Percentiles rank a stretch among this genome's conserved stretches.
Conservation (phyloP, 1,140 invertebrate genomes). For the Drosophila triauraria region DNA sequence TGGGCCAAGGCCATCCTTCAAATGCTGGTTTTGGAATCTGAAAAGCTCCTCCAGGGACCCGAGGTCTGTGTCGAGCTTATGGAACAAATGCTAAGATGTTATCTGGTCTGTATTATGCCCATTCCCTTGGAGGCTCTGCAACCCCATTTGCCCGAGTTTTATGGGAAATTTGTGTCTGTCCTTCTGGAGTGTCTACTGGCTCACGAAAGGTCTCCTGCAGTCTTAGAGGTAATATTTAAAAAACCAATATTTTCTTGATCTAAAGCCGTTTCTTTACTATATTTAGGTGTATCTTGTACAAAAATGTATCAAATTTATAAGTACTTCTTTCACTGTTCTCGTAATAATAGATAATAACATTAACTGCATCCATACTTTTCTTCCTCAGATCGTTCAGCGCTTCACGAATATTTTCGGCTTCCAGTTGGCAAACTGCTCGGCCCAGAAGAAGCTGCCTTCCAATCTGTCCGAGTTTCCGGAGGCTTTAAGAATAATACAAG, state of each 20-base stretch:
- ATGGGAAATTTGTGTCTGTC: conserved; percentile 58
- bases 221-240: conserved; percentile 32
- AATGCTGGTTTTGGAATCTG: conserved; percentile 68
- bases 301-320: background rate
- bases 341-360: background rate
- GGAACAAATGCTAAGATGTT: conserved; percentile 52
- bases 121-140: conserved; percentile 57
- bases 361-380: background rate
- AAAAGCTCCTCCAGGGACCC: conserved; percentile 51
- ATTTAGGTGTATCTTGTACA: background rate
- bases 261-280: background rate
- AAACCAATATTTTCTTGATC: background rate
- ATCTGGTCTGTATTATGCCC: conserved; percentile 64
- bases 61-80: conserved; percentile 39
- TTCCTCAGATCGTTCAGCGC: conserved; percentile 34
- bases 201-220: conserved; percentile 21
- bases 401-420: conserved; percentile 51
- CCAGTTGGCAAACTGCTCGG: conserved; percentile 32
- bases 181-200: conserved; percentile 46
- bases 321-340: background rate
- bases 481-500: conserved; percentile 34
- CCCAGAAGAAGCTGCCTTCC: background rate
- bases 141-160: conserved; percentile 53
- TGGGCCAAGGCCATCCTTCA: conserved; percentile 67
- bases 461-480: conserved; percentile 16